Conservation (phyloP, 2,113 vertebrate genomes). For the Eretmochelys imbricata region DNA sequence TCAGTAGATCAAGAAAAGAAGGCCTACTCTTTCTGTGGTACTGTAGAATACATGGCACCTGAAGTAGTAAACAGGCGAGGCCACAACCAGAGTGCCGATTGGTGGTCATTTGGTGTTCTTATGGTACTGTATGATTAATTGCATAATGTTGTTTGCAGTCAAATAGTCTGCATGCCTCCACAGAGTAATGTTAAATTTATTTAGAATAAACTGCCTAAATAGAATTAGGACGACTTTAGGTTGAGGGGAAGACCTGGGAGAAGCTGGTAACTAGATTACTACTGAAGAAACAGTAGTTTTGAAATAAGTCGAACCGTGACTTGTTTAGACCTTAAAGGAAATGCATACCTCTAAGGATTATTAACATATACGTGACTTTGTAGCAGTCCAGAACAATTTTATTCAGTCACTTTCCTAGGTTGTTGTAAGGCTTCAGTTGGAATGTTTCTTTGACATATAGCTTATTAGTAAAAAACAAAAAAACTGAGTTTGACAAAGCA, state of each 20-base stretch:
- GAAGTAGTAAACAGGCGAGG: slow-evolving; percentile 98
- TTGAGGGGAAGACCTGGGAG: not conserved
- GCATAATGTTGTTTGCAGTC: slow-evolving; percentile 24
- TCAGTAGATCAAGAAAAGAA: slow-evolving; percentile 98
- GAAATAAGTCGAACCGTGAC: not conserved
- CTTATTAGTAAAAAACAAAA: not conserved
- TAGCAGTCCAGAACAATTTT: not conserved
- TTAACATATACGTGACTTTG: fast-evolving
- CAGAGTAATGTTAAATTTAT: not conserved
- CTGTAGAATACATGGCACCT: slow-evolving; percentile 99
- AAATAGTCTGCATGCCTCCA: not conserved
- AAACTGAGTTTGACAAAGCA: not conserved
- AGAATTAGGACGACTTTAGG: not conserved
- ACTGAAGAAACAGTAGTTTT: not conserved
- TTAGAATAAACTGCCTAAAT: not conserved
- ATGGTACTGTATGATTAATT: slow-evolving; percentile 85
- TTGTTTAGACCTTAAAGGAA: not conserved
- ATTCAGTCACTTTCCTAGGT: not conserved
- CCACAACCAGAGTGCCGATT: slow-evolving; percentile 98
- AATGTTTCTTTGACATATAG: not conserved
- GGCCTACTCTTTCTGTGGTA: slow-evolving; percentile 99
- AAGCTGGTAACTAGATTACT: not conserved
- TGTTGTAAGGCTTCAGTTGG: not conserved
- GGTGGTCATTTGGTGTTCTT: slow-evolving; percentile 98
- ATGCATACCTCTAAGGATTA: not conserved